A percentile compares a stretch with the other conserved stretches of the same genome.
phyloP scores from a whole-genome alignment of 2,888 invertebrate genomes.

The Chymomyza caudatula region DNA sequence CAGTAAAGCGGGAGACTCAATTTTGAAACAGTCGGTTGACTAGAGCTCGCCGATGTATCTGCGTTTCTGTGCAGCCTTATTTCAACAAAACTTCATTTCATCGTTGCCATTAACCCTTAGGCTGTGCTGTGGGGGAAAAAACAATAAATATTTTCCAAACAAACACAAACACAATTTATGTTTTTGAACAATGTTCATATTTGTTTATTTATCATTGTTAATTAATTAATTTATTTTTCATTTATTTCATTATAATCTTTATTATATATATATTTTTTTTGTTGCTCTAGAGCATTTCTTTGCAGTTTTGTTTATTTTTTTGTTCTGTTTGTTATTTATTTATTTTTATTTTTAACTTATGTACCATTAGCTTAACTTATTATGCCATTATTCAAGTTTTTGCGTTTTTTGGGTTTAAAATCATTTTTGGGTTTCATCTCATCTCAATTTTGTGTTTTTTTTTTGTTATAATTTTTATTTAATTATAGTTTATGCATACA shows the following conservation, averaged over 20 bases:
- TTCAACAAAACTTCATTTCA: no score
- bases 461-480: conserved; percentile 1
- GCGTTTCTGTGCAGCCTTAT: no score
- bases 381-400: conserved; percentile 40
- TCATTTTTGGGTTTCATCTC: conserved; percentile 44
- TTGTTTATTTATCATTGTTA: conserved; percentile 73
- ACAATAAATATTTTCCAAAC: no score
- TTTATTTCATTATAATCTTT: conserved; percentile 71
- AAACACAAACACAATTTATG: conserved; percentile 25
- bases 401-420: conserved; percentile 57
- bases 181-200: conserved; percentile 76
- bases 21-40: no score
- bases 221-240: conserved; percentile 72
- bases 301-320: conserved; percentile 29
- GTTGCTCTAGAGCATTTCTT: conserved; percentile 69
- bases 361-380: conserved; percentile 69
- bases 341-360: conserved; percentile 78
- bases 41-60: no score
- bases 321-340: conserved; percentile 83
- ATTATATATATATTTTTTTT: conserved; percentile 50
- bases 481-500: conserved; percentile 19
- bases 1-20: no score
- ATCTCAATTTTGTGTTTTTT: conserved; percentile 21
- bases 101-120: no score
- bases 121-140: no score